phyloP scores from a whole-genome alignment of 2,888 invertebrate genomes.

The Euplagia quadripunctaria region DNA sequence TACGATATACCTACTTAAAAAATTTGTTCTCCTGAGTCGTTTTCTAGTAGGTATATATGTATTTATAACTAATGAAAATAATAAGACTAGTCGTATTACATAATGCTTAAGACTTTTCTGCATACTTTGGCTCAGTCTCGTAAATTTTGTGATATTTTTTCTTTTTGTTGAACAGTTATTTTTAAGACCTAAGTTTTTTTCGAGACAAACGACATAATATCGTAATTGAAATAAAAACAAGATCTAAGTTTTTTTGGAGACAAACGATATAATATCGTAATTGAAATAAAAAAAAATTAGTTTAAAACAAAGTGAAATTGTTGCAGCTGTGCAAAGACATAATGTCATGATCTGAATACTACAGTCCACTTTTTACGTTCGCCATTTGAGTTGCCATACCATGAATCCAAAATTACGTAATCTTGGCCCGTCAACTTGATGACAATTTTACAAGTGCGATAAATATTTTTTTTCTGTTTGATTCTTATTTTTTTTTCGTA shows the following conservation, averaged over 20 bases:
- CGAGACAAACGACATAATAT: not conserved
- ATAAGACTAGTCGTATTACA: too few relatives aligned
- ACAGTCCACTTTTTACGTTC: not conserved
- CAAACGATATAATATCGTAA: not conserved
- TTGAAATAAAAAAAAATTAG: not conserved
- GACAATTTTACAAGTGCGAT: slow-evolving; percentile 46
- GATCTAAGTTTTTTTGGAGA: not conserved
- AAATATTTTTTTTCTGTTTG: slow-evolving; percentile 40
- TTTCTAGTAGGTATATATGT: too few relatives aligned
- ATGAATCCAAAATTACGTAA: slow-evolving; percentile 16
- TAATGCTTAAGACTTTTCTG: not conserved
- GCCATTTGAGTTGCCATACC: slow-evolving; percentile 19
- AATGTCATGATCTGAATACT: not conserved
- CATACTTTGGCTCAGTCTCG: not conserved
- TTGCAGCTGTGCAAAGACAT: not conserved
- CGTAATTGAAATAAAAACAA: not conserved
- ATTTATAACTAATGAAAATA: too few relatives aligned
- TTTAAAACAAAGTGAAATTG: not conserved
- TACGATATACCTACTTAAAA: too few relatives aligned
- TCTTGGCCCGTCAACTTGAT: slow-evolving; percentile 38
- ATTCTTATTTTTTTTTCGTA: slow-evolving; percentile 37
- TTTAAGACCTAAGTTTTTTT: not conserved
- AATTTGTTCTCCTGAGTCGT: too few relatives aligned
- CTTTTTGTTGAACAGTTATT: not conserved
- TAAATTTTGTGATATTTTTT: not conserved